Evolutionary conservation across 2,888 invertebrate species (phyloP), one percentile per base, ranked within the genome.

Genomic region (Beris morrisii): DNA sequence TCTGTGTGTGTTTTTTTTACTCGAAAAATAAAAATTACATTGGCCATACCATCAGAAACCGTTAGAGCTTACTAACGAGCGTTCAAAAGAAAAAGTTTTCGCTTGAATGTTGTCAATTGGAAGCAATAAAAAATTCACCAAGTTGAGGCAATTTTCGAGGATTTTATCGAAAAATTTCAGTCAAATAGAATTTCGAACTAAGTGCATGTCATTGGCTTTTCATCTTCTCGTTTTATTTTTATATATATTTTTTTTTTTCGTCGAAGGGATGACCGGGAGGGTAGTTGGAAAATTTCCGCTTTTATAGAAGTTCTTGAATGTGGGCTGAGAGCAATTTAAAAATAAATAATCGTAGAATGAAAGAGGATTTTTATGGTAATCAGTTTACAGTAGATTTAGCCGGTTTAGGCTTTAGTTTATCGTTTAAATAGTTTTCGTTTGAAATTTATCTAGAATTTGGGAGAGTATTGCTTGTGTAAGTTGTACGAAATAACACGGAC

Each of bases 111-210:
- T 65, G 65, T 68, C 68, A 61, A 63, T 68, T 68, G 56, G 68
- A 53, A 44, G 63, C 50, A 5, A 68, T 68, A 66, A 68, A 68
- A 68, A 65, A 68, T 68, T 68, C 64, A 68, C 54, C 52, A 64
- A 64, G 53, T 64, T 45, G 61, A 65, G 55, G 65, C 70, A 70
- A 71, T 71, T 71, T 71, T 71, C 69, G 70, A 70, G 67, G 70
- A 70, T 70, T 71, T 71, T 71, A 71, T 71, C 71, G 71, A 70
- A 70, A 71, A 71, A 70, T 71, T 70, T 70, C 71, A 70, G 70
- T 69, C 69, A 70, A 71, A 71, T 70, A 70, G 68, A 70, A 70
- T 61, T 61, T 70, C 68, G 67, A 63, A 38, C 70, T 71, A 71
- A 71, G 71, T 71, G 71, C 71, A 71, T 70, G 70, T 70, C 71